These are phyloP conservation scores for Ranitomeya imitator DNA, from an alignment of 2,113 vertebrate genomes.

Conservation along the genomic window DNA sequence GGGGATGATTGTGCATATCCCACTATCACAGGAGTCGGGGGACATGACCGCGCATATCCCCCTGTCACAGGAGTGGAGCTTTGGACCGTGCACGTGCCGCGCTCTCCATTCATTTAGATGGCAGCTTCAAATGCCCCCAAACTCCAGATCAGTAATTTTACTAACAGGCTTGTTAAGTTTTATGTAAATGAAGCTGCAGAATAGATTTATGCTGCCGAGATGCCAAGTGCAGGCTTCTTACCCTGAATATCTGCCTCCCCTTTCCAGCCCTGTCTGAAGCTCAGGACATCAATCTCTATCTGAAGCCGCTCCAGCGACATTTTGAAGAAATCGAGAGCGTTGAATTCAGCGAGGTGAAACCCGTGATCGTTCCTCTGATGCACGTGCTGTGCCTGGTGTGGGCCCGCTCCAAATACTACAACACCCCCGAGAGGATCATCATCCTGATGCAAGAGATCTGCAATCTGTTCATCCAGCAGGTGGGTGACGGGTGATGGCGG, in stretches of 20 bases:
- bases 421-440: conserved; percentile 72
- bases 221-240: not conserved
- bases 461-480: conserved; percentile 92
- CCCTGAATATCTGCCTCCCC: not conserved
- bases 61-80: too few relatives aligned
- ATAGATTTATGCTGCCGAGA: too few relatives aligned
- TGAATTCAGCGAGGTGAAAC: conserved; percentile 79
- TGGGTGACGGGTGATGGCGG: conserved; percentile 55
- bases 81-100: too few relatives aligned
- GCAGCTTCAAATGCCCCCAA: too few relatives aligned
- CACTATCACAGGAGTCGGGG: too few relatives aligned
- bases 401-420: conserved; percentile 82
- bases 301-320: conserved; percentile 76
- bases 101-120: too few relatives aligned
- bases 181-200: too few relatives aligned
- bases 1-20: too few relatives aligned
- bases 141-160: too few relatives aligned
- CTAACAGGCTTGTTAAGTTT: too few relatives aligned
- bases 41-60: too few relatives aligned
- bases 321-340: conserved; percentile 77
- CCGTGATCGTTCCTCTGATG: conserved; percentile 77
- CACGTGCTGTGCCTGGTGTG: conserved; percentile 87
- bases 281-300: conserved; percentile 76
- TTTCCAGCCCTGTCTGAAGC: conserved; percentile 82
- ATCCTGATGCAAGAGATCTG: conserved; percentile 87